Percentiles rank a stretch among this genome's conserved stretches.
Evolutionary conservation across 2,113 vertebrate species (phyloP).

Genomic region (Entomyzon cyanotis): DNA sequence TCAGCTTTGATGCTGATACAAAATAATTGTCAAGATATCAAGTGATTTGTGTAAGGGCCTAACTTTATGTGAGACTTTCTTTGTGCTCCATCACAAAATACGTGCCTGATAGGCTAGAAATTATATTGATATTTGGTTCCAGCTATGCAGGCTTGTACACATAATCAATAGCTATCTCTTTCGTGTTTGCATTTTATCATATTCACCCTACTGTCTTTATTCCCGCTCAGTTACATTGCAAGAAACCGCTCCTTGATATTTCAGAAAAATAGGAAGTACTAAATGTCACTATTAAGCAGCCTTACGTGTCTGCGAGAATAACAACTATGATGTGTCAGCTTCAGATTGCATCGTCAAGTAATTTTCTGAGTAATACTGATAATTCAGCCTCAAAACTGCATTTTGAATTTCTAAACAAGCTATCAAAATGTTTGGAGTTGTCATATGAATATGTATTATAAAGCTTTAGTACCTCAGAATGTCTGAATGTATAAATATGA

Average conservation of each 20-base stretch:
- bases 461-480: neutral
- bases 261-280: neutral
- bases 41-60: neutral
- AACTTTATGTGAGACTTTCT: neutral
- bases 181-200: neutral
- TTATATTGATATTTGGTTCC: neutral
- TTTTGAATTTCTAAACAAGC: constrained; percentile 19
- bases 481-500: neutral
- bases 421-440: neutral
- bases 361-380: constrained; percentile 24
- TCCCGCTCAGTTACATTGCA: neutral
- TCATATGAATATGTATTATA: neutral
- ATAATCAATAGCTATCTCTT: neutral
- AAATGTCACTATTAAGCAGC: neutral
- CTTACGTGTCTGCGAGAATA: neutral
- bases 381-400: neutral
- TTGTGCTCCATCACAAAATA: neutral
- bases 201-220: neutral
- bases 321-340: neutral
- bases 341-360: neutral
- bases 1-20: neutral
- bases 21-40: neutral
- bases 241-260: neutral
- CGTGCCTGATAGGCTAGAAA: neutral
- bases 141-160: neutral